A percentile compares a stretch with the other conserved stretches of the same genome.
phyloP scores from a whole-genome alignment of 2,113 vertebrate species.

The Dicerorhinus sumatrensis region DNA sequence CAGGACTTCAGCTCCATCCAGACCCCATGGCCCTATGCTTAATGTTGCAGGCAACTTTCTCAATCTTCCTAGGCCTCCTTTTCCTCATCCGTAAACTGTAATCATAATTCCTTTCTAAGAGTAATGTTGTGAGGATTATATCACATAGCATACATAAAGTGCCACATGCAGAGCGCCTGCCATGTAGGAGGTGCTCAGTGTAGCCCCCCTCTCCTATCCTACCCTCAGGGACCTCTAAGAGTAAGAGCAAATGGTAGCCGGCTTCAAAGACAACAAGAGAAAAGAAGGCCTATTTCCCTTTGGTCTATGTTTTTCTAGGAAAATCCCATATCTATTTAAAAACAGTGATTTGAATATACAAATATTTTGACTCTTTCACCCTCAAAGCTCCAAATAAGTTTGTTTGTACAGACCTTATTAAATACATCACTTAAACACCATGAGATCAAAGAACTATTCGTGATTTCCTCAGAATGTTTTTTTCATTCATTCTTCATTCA shows the following conservation, averaged over 20 bases:
- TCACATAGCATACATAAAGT: background rate
- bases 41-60: background rate
- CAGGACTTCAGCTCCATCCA: background rate
- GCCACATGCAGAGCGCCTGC: background rate
- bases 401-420: background rate
- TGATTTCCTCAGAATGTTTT: slow-evolving; percentile 4
- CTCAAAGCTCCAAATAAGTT: background rate
- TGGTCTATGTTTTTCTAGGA: background rate
- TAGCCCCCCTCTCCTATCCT: background rate
- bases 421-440: background rate
- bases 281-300: background rate
- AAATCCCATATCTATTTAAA: background rate
- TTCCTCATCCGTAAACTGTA: background rate
- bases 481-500: background rate
- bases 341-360: background rate
- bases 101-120: background rate
- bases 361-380: background rate
- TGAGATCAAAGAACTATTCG: background rate
- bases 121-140: background rate
- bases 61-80: background rate
- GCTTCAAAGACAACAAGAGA: background rate
- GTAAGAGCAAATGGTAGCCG: background rate
- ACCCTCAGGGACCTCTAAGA: background rate
- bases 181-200: background rate
- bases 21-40: background rate